phyloP scores from a whole-genome alignment of 2,797 vertebrate species.

The Psittacula echo region DNA sequence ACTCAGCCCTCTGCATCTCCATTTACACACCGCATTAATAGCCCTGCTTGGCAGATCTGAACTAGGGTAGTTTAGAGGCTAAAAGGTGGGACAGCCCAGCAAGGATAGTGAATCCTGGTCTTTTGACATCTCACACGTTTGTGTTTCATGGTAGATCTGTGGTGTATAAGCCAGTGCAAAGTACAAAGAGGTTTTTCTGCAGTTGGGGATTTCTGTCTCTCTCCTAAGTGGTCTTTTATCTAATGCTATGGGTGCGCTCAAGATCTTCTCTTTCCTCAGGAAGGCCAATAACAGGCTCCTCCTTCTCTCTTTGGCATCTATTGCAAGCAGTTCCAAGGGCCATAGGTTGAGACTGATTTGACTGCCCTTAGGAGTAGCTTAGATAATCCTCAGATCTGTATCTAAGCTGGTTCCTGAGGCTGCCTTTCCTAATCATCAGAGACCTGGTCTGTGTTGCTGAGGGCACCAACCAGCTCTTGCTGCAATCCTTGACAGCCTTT shows the following conservation, averaged over 20 bases:
- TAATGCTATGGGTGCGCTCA: background rate
- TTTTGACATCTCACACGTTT: background rate
- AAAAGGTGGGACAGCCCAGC: background rate
- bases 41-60: background rate
- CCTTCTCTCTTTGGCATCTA: background rate
- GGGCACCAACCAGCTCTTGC: background rate
- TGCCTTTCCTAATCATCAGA: background rate
- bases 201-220: background rate
- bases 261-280: background rate
- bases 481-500: background rate
- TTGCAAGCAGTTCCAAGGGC: background rate
- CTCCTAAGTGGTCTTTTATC: background rate
- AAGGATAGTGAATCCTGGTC: background rate
- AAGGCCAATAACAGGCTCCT: background rate
- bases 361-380: background rate
- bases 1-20: background rate
- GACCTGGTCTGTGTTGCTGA: background rate
- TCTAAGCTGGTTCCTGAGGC: background rate
- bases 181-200: background rate
- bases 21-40: accelerated
- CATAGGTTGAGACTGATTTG: background rate
- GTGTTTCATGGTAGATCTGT: background rate
- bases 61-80: background rate
- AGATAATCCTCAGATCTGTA: background rate
- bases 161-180: background rate